Percentiles rank a stretch among this genome's conserved stretches.
Conservation (phyloP, 2,888 invertebrate genomes). For the Scrobipalpa costella region DNA sequence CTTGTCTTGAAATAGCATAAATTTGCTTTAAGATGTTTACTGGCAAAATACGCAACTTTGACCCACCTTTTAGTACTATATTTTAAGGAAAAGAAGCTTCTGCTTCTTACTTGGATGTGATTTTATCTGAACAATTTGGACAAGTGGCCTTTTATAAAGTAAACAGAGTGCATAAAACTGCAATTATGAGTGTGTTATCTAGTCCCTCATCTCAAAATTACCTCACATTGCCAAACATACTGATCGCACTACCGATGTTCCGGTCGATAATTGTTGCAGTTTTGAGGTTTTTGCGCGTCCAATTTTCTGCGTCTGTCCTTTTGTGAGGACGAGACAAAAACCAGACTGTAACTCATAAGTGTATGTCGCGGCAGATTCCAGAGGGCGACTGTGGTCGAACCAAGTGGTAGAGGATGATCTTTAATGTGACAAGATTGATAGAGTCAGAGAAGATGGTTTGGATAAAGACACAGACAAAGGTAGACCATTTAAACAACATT, state of each 20-base stretch:
- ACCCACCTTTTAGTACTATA: background rate
- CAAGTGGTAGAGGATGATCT: constrained; percentile 17
- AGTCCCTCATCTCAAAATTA: constrained; percentile 5
- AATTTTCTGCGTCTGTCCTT: constrained; percentile 47
- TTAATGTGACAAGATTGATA: background rate
- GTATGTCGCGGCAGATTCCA: constrained; percentile 70
- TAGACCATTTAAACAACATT: background rate
- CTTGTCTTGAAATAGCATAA: too few species aligned
- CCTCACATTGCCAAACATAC: background rate
- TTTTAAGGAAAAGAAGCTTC: background rate
- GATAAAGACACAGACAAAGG: too few species aligned
- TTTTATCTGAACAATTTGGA: background rate
- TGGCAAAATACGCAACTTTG: too few species aligned
- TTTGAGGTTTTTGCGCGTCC: constrained; percentile 34
- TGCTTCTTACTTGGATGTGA: background rate
- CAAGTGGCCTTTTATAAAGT: background rate
- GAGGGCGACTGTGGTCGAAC: constrained; percentile 26
- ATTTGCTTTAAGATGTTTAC: too few species aligned
- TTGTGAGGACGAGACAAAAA: constrained; percentile 53
- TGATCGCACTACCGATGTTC: constrained; percentile 25
- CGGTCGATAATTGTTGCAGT: constrained; percentile 29
- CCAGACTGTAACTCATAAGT: constrained; percentile 70
- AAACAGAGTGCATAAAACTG: background rate
- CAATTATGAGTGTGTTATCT: background rate
- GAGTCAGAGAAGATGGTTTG: too few species aligned